Conservation (phyloP, 2,888 invertebrate species). For the Entomobrya proxima region DNA sequence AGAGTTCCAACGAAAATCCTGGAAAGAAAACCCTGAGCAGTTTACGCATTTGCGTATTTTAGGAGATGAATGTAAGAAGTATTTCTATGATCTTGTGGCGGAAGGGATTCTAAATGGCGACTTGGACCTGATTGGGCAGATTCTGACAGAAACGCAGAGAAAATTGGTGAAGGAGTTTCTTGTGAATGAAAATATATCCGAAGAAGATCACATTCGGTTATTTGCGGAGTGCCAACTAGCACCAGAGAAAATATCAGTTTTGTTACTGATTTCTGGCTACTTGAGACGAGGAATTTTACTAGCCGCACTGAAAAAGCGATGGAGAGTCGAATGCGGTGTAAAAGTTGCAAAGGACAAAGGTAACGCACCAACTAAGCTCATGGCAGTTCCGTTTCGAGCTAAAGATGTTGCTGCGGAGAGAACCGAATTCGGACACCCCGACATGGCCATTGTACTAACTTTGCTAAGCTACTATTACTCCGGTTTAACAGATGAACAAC, state of each 20-base stretch:
- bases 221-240: slow-evolving; percentile 34
- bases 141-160: background rate
- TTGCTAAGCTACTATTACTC: no score
- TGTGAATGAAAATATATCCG: background rate
- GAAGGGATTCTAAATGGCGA: background rate
- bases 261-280: slow-evolving; percentile 62
- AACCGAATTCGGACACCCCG: slow-evolving; percentile 72
- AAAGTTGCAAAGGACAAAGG: slow-evolving; percentile 35
- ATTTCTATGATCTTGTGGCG: background rate
- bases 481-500: slow-evolving; percentile 66
- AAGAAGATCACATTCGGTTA: background rate
- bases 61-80: background rate
- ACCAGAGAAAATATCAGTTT: background rate
- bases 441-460: slow-evolving; percentile 68
- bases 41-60: slow-evolving; percentile 6
- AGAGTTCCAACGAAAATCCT: background rate
- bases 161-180: background rate
- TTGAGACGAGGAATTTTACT: no score
- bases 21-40: background rate
- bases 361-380: slow-evolving; percentile 65
- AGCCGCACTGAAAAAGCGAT: slow-evolving; percentile 61
- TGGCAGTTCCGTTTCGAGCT: no score
- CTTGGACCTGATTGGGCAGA: background rate
- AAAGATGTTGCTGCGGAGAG: no score
- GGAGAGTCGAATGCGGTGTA: slow-evolving; percentile 70